A percentile compares a stretch with the other conserved stretches of the same genome.
These are phyloP conservation scores for Patiria miniata DNA, from an alignment of 35 echinoderm and acorn worm species.

Conservation along the genomic window DNA sequence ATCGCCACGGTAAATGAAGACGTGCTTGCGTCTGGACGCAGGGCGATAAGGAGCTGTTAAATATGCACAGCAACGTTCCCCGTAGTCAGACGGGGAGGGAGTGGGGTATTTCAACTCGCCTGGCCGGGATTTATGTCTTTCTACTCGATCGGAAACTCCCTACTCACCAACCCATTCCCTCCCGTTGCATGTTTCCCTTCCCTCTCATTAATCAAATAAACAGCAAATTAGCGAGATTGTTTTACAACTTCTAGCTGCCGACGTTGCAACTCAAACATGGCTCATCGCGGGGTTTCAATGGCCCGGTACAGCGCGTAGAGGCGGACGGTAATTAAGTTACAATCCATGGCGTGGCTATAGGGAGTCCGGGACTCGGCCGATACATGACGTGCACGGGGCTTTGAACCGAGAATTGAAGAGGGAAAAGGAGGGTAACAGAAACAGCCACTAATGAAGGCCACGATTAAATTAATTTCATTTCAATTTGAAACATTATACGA, in stretches of 20 bases:
- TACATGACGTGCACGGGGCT: not conserved
- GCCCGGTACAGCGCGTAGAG: not conserved
- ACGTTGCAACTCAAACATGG: conserved; percentile 27
- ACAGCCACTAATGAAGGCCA: conserved; percentile 60
- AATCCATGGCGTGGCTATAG: not conserved
- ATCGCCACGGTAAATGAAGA: not conserved
- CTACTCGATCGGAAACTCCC: not conserved
- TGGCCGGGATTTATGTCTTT: not conserved
- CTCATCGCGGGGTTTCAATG: conserved; percentile 24
- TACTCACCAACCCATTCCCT: not conserved
- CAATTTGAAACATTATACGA: conserved; percentile 49
- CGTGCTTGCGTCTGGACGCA: not conserved
- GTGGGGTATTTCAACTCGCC: not conserved
- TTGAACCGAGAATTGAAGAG: not conserved
- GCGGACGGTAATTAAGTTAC: not conserved
- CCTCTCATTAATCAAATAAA: conserved; percentile 57
- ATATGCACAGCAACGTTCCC: conserved; percentile 33
- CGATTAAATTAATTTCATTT: conserved; percentile 76
- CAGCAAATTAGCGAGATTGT: conserved; percentile 68
- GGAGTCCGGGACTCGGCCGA: not conserved
- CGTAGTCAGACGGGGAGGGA: not conserved
- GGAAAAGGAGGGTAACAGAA: conserved; percentile 31
- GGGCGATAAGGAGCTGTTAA: not conserved
- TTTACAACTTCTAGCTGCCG: conserved; percentile 51
- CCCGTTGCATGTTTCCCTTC: conserved; percentile 21